Base-by-base conservation (phyloP, 2,113 vertebrate species). In the Baryphthengus martii region DNA sequence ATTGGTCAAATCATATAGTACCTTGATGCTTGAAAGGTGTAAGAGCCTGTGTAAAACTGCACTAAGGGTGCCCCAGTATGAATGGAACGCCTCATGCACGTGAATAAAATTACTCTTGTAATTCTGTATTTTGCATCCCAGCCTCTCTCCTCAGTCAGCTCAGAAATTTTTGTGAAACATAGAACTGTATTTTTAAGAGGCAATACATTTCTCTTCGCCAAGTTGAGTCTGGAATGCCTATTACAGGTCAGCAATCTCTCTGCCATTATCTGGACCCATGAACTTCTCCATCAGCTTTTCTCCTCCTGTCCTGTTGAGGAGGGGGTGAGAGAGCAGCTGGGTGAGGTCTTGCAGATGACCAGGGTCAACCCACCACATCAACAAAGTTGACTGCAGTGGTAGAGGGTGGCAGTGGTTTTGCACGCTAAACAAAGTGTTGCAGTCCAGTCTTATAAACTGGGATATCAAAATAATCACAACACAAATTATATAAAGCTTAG, bases 61-160 rank as follows among this genome's bases (percentile, higher is more conserved):
- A 14, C 55, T 47, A 0, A 1, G 11, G 44, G 25, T 33, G 21
- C 3, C 7, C 47, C 31, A 16, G 0, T 0, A 40, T 19, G 49
- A 76, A 45, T 0, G 1, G 39, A 39, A 40, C 33, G 28, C 39
- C 9, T 50, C 7, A 7, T 1, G 7, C 70, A 26, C 3, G 9
- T 5, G 3, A 58, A 25, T 33, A 79, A 47, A 79, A 44, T 78
- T 44, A 52, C 31, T 86, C 19, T 39, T 52, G 21, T 23, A 71
- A 58, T 58, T 79, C n/a, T 16, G 13, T 15, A 16, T 21, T 78
- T 61, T n/a, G 25, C 1, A 1, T 88, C 9, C 33, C 37, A 25
- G 11, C 13, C 29, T n/a, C 65, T 66, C 47, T 73, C 35, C 33
- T 53, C 9, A 1, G 33, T 13, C 2, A 4, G 56, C 33, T 39